These are phyloP conservation scores for Salmo trutta DNA, from an alignment of 2,797 vertebrate genomes.

Conservation along the genomic window DNA sequence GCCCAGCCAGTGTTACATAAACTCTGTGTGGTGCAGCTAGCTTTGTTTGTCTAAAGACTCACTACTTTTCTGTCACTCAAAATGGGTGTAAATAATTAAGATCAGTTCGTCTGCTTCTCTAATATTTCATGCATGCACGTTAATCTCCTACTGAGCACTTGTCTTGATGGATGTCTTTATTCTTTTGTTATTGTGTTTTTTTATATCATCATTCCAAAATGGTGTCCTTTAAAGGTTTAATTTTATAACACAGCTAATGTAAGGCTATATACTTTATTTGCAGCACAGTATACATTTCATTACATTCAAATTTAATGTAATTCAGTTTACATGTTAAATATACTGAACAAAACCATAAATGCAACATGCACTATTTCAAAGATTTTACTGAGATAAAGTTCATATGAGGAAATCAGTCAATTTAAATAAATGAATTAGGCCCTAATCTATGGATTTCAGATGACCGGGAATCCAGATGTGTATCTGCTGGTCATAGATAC, in stretches of 20 bases:
- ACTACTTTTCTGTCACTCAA: conserved; percentile 54
- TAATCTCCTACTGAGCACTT: not conserved
- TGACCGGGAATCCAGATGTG: too few species aligned
- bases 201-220: not conserved
- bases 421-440: too few species aligned
- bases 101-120: conserved; percentile 20
- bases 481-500: too few species aligned
- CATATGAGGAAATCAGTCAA: too few species aligned
- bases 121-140: conserved; percentile 9
- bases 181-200: not conserved
- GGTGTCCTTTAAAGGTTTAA: not conserved
- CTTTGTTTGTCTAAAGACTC: conserved; percentile 68
- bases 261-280: not conserved
- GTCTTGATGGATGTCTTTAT: not conserved
- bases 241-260: not conserved
- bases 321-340: not conserved
- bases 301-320: not conserved
- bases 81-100: conserved; percentile 57
- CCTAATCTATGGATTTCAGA: too few species aligned
- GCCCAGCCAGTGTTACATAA: conserved; percentile 70
- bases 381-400: too few species aligned
- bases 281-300: too few species aligned
- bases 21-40: conserved; percentile 49
- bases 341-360: too few species aligned
- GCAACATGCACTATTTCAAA: too few species aligned